These are phyloP conservation scores for Gymnothorax javanicus DNA, from an alignment of 2,797 vertebrate genomes.

Conservation along the genomic window DNA sequence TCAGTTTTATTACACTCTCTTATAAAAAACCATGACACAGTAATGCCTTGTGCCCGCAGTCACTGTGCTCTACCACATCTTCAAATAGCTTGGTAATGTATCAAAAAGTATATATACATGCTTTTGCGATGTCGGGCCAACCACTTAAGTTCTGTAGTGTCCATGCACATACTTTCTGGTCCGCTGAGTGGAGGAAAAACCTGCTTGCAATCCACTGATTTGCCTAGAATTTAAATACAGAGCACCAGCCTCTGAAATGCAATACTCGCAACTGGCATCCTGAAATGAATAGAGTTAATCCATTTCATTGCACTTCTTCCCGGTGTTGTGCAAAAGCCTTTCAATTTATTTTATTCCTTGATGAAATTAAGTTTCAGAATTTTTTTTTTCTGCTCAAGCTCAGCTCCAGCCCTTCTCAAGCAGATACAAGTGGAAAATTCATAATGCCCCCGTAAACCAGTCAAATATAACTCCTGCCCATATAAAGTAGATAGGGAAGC, in stretches of 20 bases:
- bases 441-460: slow-evolving; percentile 57
- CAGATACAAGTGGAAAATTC: slow-evolving; percentile 64
- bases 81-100: background rate
- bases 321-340: slow-evolving; percentile 59
- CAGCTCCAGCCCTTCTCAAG: slow-evolving; percentile 57
- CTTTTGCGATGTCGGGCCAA: too few species aligned
- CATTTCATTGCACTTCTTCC: slow-evolving; percentile 61
- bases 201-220: slow-evolving; percentile 18
- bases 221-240: slow-evolving; percentile 18
- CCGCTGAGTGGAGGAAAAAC: slow-evolving; percentile 33
- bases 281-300: slow-evolving; percentile 59
- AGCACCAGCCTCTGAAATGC: slow-evolving; percentile 21
- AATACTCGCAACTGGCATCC: slow-evolving; percentile 54
- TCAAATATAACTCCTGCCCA: slow-evolving; percentile 24
- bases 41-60: background rate
- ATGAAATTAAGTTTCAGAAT: slow-evolving; percentile 66
- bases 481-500: background rate
- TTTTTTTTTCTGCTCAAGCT: slow-evolving; percentile 45
- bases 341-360: slow-evolving; percentile 57
- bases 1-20: background rate
- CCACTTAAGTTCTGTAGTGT: background rate
- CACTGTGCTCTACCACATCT: background rate
- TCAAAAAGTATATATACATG: background rate
- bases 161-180: background rate
- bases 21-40: background rate